phyloP scores from a whole-genome alignment of 2,888 invertebrate species.

The Asteroscopus sphinx region DNA sequence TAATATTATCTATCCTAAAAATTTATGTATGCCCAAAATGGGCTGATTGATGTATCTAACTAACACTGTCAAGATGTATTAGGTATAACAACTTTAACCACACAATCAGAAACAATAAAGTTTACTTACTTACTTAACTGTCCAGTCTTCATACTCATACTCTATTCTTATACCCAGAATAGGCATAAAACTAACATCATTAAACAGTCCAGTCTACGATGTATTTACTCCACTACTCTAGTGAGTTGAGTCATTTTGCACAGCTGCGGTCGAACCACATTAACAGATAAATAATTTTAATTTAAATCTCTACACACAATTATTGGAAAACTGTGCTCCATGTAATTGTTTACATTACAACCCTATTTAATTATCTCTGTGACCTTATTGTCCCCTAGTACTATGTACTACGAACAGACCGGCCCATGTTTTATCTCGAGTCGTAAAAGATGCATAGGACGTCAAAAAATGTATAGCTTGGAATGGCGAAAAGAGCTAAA shows the following conservation, averaged over 20 bases:
- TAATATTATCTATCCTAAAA: too few relatives aligned
- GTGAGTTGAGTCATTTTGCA: conserved; percentile 55
- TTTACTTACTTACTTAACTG: too few relatives aligned
- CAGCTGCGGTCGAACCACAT: conserved; percentile 61
- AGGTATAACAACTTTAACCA: too few relatives aligned
- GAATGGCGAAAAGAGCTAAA: too few relatives aligned
- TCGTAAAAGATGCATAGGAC: background rate
- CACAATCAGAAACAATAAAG: too few relatives aligned
- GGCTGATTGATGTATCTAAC: too few relatives aligned
- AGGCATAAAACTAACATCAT: conserved; percentile 15
- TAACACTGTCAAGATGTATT: too few relatives aligned
- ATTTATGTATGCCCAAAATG: too few relatives aligned
- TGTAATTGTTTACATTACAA: conserved; percentile 55
- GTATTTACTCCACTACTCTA: background rate
- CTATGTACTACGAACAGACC: conserved; percentile 38
- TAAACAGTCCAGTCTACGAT: conserved; percentile 2
- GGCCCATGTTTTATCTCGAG: conserved; percentile 3
- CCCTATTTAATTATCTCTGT: conserved; percentile 39
- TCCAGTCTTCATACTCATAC: too few relatives aligned
- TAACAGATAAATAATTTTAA: conserved; percentile 65
- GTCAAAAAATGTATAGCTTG: too few relatives aligned
- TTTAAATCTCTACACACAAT: conserved; percentile 60
- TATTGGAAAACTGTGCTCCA: conserved; percentile 51
- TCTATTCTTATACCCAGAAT: too few relatives aligned
- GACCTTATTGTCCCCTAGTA: conserved; percentile 45